A percentile compares a stretch with the other conserved stretches of the same genome.
These are phyloP conservation scores for Motacilla tschutschensis DNA, from an alignment of 2,113 vertebrate genomes.

Conservation along the genomic window DNA sequence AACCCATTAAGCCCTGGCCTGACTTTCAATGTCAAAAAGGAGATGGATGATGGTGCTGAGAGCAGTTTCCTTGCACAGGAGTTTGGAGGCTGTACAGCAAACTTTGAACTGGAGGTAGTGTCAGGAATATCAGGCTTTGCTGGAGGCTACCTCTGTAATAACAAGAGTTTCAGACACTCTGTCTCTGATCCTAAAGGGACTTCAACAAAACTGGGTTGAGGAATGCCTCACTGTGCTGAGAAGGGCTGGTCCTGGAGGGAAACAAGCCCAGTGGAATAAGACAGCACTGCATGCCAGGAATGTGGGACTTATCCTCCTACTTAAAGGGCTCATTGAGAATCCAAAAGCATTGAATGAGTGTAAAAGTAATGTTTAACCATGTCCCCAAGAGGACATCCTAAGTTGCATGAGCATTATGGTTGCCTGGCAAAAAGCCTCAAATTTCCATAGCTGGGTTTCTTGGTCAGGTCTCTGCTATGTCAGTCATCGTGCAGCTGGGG, in stretches of 20 bases:
- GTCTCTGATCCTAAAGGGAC: background rate
- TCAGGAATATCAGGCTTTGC: background rate
- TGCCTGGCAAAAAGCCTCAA: background rate
- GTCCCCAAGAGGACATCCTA: background rate
- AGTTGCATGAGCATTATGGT: background rate
- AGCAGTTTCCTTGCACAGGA: background rate
- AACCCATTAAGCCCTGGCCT: conserved; percentile 57
- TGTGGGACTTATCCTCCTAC: background rate
- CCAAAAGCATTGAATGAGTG: background rate
- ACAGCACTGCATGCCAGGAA: background rate
- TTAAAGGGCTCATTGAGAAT: background rate
- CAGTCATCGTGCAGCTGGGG: background rate
- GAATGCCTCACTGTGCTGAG: background rate
- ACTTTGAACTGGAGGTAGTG: background rate
- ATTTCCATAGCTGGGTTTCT: background rate
- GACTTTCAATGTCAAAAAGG: conserved; percentile 66
- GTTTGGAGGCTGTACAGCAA: background rate
- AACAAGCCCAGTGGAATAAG: background rate
- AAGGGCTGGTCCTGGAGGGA: background rate
- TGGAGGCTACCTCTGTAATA: background rate
- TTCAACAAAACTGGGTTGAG: background rate
- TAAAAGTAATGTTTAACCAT: background rate
- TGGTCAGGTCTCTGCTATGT: background rate
- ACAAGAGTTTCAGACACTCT: background rate
- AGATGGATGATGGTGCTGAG: conserved; percentile 40